Base-by-base conservation (phyloP, 2,888 invertebrate species). In the Meiosimyza decipiens region DNA sequence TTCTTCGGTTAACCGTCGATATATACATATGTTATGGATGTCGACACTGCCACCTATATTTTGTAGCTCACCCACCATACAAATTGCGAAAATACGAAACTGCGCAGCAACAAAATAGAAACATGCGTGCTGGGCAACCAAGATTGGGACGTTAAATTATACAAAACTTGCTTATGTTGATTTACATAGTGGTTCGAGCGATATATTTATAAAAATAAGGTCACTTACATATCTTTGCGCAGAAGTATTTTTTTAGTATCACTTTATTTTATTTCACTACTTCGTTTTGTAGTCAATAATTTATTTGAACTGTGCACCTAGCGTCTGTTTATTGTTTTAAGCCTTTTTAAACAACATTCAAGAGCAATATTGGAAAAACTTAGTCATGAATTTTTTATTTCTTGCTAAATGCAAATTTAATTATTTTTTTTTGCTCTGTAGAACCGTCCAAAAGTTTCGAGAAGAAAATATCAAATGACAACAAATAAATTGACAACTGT, bases 361-460 rank as follows among this genome's bases (percentile, higher is more conserved):
- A 40, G 51, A 47, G 63, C 63, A 74, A 57, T 71, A 65, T 73
- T 68, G 64, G 67, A 57, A 22, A 62, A 51, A 68, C 63, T 74
- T 74, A 65, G 71, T 71, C 66, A 74, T 63, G 66, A 64, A 51
- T n/a, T n/a, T n/a, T n/a, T n/a, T n/a, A n/a, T n/a, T 68, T 18
- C 5, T 67, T 66, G 52, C 54, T 60, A 66, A 71, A 71, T 54
- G 62, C 57, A 16, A 65, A 64, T 67, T 49, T 52, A 16, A 12
- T 71, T 69, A 18, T 54, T 60, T 62, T 55, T 69, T 13, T n/a
- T n/a, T n/a, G n/a, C n/a, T 59, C 52, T 71, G 52, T 5, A 33
- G 55, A 73, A 66, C 18, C 67, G 71, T 73, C 74, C 70, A 70
- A 69, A 73, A 73, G 33, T 73, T 74, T 73, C 74, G 73, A 75